phyloP scores from a whole-genome alignment of 2,797 vertebrate genomes.

The Eulemur mongoz region DNA sequence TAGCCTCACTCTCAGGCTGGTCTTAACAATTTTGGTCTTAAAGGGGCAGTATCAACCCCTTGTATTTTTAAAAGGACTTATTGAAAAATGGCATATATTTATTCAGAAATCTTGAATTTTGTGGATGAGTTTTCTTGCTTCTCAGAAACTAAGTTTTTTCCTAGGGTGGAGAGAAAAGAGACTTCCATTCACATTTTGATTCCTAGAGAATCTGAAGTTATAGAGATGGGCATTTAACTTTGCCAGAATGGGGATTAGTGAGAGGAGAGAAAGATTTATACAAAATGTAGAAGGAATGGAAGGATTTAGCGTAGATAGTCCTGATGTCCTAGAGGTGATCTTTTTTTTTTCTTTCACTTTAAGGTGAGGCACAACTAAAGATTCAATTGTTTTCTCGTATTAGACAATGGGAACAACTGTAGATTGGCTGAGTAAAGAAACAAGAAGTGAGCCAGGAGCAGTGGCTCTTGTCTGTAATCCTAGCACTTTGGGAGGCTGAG shows the following conservation, averaged over 20 bases:
- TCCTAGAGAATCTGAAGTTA: slow-evolving; percentile 36
- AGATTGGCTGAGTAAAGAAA: background rate
- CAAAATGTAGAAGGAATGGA: background rate
- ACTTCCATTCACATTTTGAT: slow-evolving; percentile 34
- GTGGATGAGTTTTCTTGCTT: background rate
- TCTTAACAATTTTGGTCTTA: background rate
- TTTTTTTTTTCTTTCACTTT: background rate
- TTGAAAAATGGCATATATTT: background rate
- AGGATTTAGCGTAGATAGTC: background rate
- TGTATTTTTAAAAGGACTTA: background rate
- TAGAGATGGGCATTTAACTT: background rate
- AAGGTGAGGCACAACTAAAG: background rate
- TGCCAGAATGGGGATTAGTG: background rate
- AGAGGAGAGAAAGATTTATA: background rate
- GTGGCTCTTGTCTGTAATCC: background rate
- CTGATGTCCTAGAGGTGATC: background rate
- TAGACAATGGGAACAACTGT: background rate
- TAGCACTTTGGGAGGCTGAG: background rate
- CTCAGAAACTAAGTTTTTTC: background rate
- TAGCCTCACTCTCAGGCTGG: background rate
- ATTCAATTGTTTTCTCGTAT: background rate
- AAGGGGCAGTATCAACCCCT: background rate
- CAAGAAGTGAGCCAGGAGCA: background rate
- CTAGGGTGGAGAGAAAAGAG: background rate
- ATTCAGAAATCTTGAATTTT: slow-evolving; percentile 21